Percentiles rank a stretch among this genome's conserved stretches.
phyloP scores from a whole-genome alignment of 2,888 invertebrate species.

The Steinernema hermaphroditum region DNA sequence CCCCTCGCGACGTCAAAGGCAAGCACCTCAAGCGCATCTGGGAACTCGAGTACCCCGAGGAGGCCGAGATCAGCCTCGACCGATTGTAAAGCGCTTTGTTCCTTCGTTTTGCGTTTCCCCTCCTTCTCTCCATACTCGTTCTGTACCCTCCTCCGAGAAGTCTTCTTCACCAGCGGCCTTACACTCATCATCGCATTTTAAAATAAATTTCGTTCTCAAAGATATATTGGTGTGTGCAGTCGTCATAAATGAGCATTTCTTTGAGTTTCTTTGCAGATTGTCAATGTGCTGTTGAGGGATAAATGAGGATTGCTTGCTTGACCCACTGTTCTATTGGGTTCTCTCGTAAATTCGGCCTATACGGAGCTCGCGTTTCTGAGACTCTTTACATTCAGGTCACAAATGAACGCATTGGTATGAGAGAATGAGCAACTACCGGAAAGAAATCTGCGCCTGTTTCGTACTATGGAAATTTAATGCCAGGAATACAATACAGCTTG shows the following conservation, averaged over 20 bases:
- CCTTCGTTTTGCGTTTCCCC: neutral
- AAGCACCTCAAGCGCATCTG: conserved; percentile 67
- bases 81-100: conserved; percentile 54
- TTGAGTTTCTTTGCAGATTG: conserved; percentile 22
- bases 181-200: neutral
- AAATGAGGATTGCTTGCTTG: conserved; percentile 21
- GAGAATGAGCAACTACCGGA: too few relatives aligned
- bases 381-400: too few relatives aligned
- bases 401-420: too few relatives aligned
- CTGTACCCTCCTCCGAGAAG: neutral
- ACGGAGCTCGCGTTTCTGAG: too few relatives aligned
- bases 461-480: too few relatives aligned
- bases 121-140: neutral
- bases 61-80: conserved; percentile 58
- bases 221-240: conserved; percentile 7
- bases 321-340: too few relatives aligned
- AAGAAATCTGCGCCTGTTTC: too few relatives aligned
- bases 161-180: conserved; percentile 4
- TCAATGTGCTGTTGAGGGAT: conserved; percentile 15
- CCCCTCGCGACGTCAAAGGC: conserved; percentile 64
- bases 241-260: conserved; percentile 24
- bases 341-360: too few relatives aligned
- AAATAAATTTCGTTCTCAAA: neutral
- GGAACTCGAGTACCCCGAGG: conserved; percentile 65
- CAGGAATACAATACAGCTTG: neutral